Evolutionary conservation across 2,797 vertebrate species (phyloP), one percentile per base, ranked within the genome.

Genomic region (Halcyon chelicuti): DNA sequence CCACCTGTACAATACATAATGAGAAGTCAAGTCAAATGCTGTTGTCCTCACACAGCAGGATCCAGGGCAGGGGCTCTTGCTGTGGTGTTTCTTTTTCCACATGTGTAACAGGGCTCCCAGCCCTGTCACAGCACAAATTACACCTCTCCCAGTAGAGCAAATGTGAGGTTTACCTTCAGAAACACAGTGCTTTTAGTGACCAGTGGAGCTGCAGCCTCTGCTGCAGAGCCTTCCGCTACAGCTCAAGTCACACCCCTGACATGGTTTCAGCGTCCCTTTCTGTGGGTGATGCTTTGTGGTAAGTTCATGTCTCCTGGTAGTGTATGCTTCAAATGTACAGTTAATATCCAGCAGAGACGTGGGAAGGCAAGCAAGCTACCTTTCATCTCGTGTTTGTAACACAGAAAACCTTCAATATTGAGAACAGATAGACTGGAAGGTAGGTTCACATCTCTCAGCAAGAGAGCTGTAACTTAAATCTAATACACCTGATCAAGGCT

Each of bases 401-500:
- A 96, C 91, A 94, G 95, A 97, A 97, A 98, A 93, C 97, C 96
- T 97, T 97, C 97, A 97, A 97, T 98, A 97, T 97, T 98, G 96
- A 95, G 98, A 98, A 97, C 97, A 98, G 97, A 98, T 96, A 98
- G 97, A 93, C 94, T 97, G 55, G 90, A 97, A 98, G 98, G 97
- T 96, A 93, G 96, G 96, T 97, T 97, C 97, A 86, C 92, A 97
- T 98, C 98, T 98, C 97, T 98, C 98, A 98, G 97, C 98, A 97
- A 96, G 97, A 97, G 94, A 95, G 97, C 96, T 97, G 98, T 97
- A 98, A 98, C 97, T 97, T 96, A 97, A 98, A 97, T 98, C 98
- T 97, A 97, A 97, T 63, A 84, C 90, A 78, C 97, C 95, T 97
- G 95, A 98, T 98, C 97, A 98, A 98, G 98, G 98, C 97, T 97